phyloP scores from a whole-genome alignment of 2,797 vertebrate species.

The Sylvia borin region DNA sequence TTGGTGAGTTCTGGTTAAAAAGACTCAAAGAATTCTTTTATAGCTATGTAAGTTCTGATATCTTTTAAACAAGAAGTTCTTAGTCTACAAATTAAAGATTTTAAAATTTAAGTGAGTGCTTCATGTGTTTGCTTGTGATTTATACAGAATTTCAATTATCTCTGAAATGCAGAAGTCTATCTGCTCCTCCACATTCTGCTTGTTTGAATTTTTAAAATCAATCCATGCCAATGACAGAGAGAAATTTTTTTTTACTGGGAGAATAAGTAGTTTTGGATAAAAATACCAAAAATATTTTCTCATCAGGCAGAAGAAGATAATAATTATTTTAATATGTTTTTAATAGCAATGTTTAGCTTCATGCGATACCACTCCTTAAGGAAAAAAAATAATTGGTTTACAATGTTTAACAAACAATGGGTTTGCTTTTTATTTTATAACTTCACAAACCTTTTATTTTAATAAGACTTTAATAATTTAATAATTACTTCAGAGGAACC shows the following conservation, averaged over 20 bases:
- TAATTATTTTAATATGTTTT: not conserved
- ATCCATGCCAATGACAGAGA: not conserved
- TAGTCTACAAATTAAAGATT: not conserved
- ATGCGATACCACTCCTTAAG: rapidly evolving
- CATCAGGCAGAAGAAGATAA: not conserved
- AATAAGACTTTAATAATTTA: too few relatives aligned
- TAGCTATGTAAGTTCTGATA: not conserved
- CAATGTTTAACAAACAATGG: not conserved
- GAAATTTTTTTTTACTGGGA: not conserved
- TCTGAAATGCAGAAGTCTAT: not conserved
- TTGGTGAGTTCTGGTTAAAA: not conserved
- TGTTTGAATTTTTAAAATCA: not conserved
- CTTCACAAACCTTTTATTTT: not conserved
- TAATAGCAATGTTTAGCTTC: not conserved
- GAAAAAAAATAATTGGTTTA: not conserved
- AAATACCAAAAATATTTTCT: not conserved
- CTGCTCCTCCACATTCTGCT: not conserved
- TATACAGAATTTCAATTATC: not conserved
- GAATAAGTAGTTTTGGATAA: not conserved
- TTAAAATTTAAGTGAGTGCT: not conserved
- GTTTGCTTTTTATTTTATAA: not conserved
- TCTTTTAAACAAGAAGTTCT: not conserved
- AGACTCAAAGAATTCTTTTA: not conserved
- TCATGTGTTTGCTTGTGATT: not conserved
- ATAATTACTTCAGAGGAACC: conserved; percentile 6